phyloP scores from a whole-genome alignment of 2,797 vertebrate genomes.

The Acomys russatus region DNA sequence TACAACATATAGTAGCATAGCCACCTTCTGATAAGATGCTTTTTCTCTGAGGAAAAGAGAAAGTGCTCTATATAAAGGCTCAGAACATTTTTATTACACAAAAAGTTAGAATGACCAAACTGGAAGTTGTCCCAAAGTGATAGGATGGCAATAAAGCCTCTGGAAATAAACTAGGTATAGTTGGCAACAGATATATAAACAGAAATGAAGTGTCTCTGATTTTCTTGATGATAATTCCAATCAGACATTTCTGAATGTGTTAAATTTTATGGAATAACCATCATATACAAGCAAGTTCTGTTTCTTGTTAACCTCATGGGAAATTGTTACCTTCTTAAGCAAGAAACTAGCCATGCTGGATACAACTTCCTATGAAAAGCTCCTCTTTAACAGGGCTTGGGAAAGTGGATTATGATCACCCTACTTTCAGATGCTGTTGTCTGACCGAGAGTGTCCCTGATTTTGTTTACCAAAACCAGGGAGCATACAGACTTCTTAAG shows the following conservation, averaged over 20 bases:
- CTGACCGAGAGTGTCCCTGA: not conserved
- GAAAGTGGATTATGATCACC: not conserved
- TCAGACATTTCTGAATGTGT: conserved; percentile 13
- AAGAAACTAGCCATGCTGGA: not conserved
- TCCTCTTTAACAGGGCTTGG: not conserved
- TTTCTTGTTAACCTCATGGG: not conserved
- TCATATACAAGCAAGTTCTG: conserved; percentile 8
- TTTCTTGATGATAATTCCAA: not conserved
- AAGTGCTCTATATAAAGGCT: not conserved
- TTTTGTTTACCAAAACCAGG: not conserved
- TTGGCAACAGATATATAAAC: not conserved
- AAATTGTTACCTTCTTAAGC: not conserved
- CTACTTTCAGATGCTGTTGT: not conserved
- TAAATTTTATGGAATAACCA: not conserved
- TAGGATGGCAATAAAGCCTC: not conserved
- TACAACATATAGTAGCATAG: not conserved
- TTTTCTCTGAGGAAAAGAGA: not conserved
- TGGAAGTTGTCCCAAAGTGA: not conserved
- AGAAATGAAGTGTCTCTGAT: not conserved
- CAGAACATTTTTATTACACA: not conserved
- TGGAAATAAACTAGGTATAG: conserved; percentile 46
- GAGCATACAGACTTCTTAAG: not conserved
- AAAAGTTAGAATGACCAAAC: not conserved
- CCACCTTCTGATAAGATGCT: not conserved
- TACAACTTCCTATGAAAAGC: not conserved